Evolutionary conservation across 2,888 invertebrate genomes (phyloP), one percentile per base, ranked within the genome.

Genomic region (Eretmocerus hayati): DNA sequence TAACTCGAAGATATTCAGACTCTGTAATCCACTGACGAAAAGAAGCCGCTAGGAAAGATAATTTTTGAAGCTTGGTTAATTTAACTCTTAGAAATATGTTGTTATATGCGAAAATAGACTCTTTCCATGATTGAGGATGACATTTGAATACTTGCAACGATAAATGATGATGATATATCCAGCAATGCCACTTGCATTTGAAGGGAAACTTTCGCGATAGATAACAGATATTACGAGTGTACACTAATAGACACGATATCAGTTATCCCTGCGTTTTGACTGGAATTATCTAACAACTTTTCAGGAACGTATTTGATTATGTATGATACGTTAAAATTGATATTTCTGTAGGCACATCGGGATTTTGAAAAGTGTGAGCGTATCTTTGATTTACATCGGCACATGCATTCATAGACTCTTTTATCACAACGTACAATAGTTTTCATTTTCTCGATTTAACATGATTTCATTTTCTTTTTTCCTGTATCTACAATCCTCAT

Each of bases 331-430:
- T 38, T 18, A 16, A 46, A 46, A 46, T 46, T 40, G 37, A 45
- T 49, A 20, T 46, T 19, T 39, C 39, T 49, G 44, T 53, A 53
- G 53, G 53, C 53, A 53, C 53, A 53, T 53, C 42, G 50, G 53
- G 53, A 50, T 47, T 45, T 42, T 30, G n/a, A 36, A 47, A 11
- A 45, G 30, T 31, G 41, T 41, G 22, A 31, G 31, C 21, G 32
- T 16, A 18, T 40, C 30, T 31, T 31, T 15, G 42, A 26, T 47
- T 37, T 16, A 16, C 13, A n/a, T 19, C 13, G 1, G 9, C 4
- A 23, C 30, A 36, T 37, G 26, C 26, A 26, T 11, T 26, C 11
- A 26, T 26, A 26, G 26, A 26, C 8, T 6, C n/a, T n/a, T n/a
- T n/a, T n/a, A n/a, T 6, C 11, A 26, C 26, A 26, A 11, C 26